Conservation (phyloP, 92 coral and sea anemone genomes). For the Siderastrea siderea region DNA sequence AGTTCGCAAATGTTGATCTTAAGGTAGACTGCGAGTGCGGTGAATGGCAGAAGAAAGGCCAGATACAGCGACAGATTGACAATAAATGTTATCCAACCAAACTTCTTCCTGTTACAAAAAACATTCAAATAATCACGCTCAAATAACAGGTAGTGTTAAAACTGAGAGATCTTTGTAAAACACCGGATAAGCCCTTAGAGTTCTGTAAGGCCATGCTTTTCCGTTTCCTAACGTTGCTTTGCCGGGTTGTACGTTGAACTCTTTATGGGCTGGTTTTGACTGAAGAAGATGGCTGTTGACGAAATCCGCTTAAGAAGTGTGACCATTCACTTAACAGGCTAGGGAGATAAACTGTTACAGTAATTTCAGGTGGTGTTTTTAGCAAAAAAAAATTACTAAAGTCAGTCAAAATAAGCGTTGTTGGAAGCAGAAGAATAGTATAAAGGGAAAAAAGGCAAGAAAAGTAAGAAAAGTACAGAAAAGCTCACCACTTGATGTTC, state of each 20-base stretch:
- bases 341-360: too few species aligned
- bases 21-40: slow-evolving; percentile 72
- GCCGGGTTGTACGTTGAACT: too few species aligned
- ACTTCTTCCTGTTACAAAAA: slow-evolving; percentile 73
- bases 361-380: too few species aligned
- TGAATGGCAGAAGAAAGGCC: slow-evolving; percentile 83
- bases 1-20: slow-evolving; percentile 63
- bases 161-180: background rate
- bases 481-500: slow-evolving; percentile 80
- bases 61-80: slow-evolving; percentile 76
- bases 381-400: too few species aligned
- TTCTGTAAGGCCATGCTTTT: background rate
- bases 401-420: too few species aligned
- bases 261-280: too few species aligned
- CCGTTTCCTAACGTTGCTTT: too few species aligned
- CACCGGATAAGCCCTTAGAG: background rate
- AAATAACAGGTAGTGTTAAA: background rate
- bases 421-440: background rate
- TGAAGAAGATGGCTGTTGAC: too few species aligned
- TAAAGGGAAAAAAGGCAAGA: background rate
- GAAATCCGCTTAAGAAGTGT: too few species aligned
- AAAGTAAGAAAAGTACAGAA: background rate
- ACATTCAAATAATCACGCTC: background rate
- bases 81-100: slow-evolving; percentile 87
- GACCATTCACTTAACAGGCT: too few species aligned